A percentile compares a stretch with the other conserved stretches of the same genome.
Evolutionary conservation across 2,797 vertebrate genomes (phyloP).

Genomic region (Spinus olivaceus): DNA sequence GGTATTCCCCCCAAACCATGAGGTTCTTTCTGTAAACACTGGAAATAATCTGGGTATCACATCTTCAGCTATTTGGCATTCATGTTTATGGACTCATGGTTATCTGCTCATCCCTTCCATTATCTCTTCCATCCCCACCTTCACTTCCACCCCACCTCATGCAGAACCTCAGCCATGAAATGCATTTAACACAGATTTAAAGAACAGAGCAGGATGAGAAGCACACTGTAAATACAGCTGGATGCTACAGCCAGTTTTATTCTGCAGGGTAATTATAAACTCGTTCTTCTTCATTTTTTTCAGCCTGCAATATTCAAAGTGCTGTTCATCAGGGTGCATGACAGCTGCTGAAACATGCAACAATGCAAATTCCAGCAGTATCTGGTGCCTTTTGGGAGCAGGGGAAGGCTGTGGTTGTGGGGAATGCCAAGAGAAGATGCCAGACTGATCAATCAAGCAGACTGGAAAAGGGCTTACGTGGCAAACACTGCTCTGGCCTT

Average conservation of each 20-base stretch:
- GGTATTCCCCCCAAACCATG: fast-evolving
- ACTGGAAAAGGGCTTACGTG: slow-evolving; percentile 37
- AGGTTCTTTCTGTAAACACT: background rate
- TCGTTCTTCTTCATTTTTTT: background rate
- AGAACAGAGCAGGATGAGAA: background rate
- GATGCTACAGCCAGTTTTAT: background rate
- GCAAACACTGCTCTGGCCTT: slow-evolving; percentile 9
- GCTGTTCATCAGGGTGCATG: background rate
- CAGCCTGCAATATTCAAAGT: background rate
- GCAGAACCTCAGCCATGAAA: background rate
- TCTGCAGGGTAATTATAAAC: background rate
- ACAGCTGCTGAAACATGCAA: background rate
- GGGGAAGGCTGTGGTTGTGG: background rate
- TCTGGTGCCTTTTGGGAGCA: background rate
- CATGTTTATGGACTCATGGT: fast-evolving
- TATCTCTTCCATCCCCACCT: background rate
- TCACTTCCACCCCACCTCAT: background rate
- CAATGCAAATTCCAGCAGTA: background rate
- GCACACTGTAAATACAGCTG: background rate
- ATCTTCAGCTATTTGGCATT: background rate
- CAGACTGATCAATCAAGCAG: slow-evolving; percentile 53
- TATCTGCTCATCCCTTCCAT: background rate
- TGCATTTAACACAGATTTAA: background rate
- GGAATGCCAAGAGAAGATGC: slow-evolving; percentile 27
- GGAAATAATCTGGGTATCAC: background rate